Evolutionary conservation across 2,113 vertebrate genomes (phyloP).

Genomic region (Apodemus speciosus): DNA sequence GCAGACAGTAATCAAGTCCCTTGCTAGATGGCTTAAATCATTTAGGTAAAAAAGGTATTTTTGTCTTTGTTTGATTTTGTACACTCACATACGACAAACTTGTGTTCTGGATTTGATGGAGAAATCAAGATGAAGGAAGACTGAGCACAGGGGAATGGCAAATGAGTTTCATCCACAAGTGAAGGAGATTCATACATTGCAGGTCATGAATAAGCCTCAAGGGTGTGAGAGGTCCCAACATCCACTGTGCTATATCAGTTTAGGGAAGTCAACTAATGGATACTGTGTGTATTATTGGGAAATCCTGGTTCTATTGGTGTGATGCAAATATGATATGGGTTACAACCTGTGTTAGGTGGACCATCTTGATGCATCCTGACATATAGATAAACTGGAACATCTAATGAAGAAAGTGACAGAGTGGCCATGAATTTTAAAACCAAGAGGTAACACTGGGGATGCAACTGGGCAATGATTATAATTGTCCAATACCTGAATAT

Average conservation of each 20-base stretch:
- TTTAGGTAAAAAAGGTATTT: not conserved
- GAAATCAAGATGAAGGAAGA: not conserved
- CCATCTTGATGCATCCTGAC: not conserved
- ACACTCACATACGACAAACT: not conserved
- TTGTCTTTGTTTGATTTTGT: not conserved
- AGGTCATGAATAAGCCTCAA: not conserved
- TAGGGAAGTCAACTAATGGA: not conserved
- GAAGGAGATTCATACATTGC: not conserved
- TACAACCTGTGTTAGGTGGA: not conserved
- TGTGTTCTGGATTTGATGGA: not conserved
- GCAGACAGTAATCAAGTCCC: not conserved
- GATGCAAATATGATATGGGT: not conserved
- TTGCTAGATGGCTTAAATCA: not conserved
- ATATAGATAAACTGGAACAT: not conserved
- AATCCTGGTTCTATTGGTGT: not conserved
- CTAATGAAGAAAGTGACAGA: not conserved
- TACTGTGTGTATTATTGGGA: not conserved
- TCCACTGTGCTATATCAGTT: not conserved
- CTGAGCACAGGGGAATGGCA: not conserved
- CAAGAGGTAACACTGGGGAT: not conserved
- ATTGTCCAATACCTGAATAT: not conserved
- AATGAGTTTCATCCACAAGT: not conserved
- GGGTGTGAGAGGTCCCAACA: too few species aligned
- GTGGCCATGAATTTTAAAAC: not conserved
- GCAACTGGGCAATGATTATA: not conserved